Conservation (phyloP, 1,140 invertebrate genomes). For the Pseudomyrmex pallidus region DNA sequence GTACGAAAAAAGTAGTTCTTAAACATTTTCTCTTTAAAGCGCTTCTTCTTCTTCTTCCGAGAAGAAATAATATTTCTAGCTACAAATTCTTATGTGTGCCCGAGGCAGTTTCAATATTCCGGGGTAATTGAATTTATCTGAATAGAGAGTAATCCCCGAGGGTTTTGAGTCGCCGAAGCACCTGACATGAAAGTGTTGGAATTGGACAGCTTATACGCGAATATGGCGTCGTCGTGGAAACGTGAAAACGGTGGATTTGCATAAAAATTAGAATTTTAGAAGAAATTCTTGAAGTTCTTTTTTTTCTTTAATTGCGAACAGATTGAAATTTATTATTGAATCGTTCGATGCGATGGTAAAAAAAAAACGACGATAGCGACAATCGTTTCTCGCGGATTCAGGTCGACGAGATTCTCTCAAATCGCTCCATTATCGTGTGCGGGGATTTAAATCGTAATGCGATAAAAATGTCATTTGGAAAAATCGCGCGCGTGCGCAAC, state of each 20-base stretch:
- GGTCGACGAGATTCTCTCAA: too few relatives aligned
- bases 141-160: background rate
- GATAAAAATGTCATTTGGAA: too few relatives aligned
- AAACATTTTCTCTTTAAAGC: too few relatives aligned
- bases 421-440: too few relatives aligned
- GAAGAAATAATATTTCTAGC: too few relatives aligned
- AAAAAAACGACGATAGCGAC: background rate
- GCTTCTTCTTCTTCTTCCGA: too few relatives aligned
- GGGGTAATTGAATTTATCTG: constrained; percentile 11
- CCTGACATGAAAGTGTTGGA: background rate
- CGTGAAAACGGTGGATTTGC: background rate
- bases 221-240: background rate
- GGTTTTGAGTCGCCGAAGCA: background rate
- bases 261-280: background rate
- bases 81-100: too few relatives aligned
- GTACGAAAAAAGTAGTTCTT: too few relatives aligned
- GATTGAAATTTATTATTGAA: background rate
- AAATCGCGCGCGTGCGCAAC: too few relatives aligned
- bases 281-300: too few relatives aligned
- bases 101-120: too few relatives aligned
- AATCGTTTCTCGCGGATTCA: background rate
- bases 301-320: background rate
- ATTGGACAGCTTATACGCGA: background rate
- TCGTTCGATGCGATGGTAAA: background rate
- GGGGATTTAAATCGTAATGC: too few relatives aligned